These are phyloP conservation scores for Poecile atricapillus DNA, from an alignment of 2,113 vertebrate species.

Conservation along the genomic window DNA sequence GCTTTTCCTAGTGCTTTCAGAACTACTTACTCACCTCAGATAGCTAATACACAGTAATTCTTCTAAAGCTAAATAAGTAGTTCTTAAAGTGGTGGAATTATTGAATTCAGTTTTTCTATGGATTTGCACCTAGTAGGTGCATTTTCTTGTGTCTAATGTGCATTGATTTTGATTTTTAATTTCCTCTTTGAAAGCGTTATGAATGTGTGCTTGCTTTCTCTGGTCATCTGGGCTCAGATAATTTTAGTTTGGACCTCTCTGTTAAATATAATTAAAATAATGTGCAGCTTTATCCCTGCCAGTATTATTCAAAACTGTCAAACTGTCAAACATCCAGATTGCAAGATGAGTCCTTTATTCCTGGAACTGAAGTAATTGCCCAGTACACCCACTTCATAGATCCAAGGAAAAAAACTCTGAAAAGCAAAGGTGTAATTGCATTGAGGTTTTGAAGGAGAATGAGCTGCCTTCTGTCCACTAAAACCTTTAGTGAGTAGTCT, in stretches of 20 bases:
- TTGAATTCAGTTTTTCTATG: not conserved
- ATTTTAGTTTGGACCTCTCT: not conserved
- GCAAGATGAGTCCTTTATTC: not conserved
- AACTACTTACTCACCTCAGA: not conserved
- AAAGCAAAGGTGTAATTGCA: not conserved
- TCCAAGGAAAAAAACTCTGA: not conserved
- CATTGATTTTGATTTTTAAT: not conserved
- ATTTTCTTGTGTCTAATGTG: not conserved
- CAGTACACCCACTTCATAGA: not conserved
- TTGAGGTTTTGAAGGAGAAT: not conserved
- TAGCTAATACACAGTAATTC: not conserved
- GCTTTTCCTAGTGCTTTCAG: not conserved
- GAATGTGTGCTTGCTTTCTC: not conserved
- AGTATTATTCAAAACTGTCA: not conserved
- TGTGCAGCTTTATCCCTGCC: not conserved
- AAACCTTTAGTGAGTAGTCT: not conserved
- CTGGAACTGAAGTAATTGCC: not conserved
- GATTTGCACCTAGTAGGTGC: not conserved
- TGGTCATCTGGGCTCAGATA: not conserved
- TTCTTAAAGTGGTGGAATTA: not conserved
- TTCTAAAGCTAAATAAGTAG: not conserved
- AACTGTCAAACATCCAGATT: not conserved
- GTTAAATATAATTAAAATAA: not conserved
- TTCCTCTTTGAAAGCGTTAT: not conserved
- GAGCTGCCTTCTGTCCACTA: fast-evolving